These are phyloP conservation scores for Autographa pulchrina DNA, from an alignment of 2,888 invertebrate genomes.

Conservation along the genomic window DNA sequence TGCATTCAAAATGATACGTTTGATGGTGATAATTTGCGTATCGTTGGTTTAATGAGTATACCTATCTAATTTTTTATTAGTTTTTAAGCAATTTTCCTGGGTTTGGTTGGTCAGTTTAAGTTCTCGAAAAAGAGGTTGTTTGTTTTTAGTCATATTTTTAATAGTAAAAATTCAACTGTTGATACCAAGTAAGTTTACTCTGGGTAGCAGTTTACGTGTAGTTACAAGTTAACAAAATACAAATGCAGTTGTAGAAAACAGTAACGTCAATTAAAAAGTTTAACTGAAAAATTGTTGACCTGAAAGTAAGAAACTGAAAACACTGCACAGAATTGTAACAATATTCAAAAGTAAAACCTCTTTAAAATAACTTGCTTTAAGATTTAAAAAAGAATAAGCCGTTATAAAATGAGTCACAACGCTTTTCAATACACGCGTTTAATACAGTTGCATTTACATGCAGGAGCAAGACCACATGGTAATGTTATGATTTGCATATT, in stretches of 20 bases:
- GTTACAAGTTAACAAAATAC: too few species aligned
- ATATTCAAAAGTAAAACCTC: not conserved
- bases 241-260: too few species aligned
- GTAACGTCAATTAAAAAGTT: too few species aligned
- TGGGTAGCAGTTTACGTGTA: too few species aligned
- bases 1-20: slow-evolving; percentile 13
- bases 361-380: not conserved
- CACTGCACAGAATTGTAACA: not conserved
- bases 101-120: too few species aligned
- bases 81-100: too few species aligned
- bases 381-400: not conserved
- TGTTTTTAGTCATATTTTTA: too few species aligned
- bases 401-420: slow-evolving; percentile 4
- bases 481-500: slow-evolving; percentile 82
- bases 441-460: slow-evolving; percentile 71
- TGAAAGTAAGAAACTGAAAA: not conserved
- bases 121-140: too few species aligned
- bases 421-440: slow-evolving; percentile 30
- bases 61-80: too few species aligned
- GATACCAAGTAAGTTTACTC: too few species aligned
- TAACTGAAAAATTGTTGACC: not conserved
- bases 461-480: slow-evolving; percentile 73
- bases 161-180: too few species aligned
- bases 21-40: not conserved
- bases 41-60: not conserved